Evolutionary conservation across 2,113 vertebrate species (phyloP), one percentile per base, ranked within the genome.

Genomic region (Tympanuchus pallidicinctus): DNA sequence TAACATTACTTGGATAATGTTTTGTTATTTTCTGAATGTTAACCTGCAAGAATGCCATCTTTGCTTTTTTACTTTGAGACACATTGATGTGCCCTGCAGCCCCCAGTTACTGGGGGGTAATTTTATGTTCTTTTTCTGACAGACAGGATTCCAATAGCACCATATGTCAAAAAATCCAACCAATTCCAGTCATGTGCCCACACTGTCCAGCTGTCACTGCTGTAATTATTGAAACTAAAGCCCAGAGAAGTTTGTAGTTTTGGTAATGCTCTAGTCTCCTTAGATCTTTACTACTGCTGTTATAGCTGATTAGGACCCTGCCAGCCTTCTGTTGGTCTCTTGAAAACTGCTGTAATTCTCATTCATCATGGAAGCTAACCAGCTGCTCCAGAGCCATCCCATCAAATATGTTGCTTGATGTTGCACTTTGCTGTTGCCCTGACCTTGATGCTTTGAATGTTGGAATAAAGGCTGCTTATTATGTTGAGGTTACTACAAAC

Each of bases 291-390:
- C 97, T 96, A 94, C 97, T 97, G 94, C 93, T 95, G 94, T 98
- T 98, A 98, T 97, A 94, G 98, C 97, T 98, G 97, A 96, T 98
- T 98, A 96, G 97, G 97, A 97, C 97, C 94, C 77, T 95, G 97
- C 80, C 97, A 82, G 96, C 97, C 97, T 98, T 98, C 98, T 98
- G 98, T 96, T 97, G 93, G 97, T 98, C 96, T 97, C 97, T 97
- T 94, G 97, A 97, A 98, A 98, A 97, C 89, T 95, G 97, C 96
- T 94, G 96, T 88, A 95, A 97, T 97, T 96, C 97, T 96, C 97
- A 98, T 98, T 97, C 97, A 97, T 98, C 97, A 97, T 48, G 79
- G 93, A 97, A 97, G 90, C 82, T 57, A 92, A 96, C 95, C 98
- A 98, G 97, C 97, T 98, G 98, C 97, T 97, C 90, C 87, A 73